Conservation (phyloP, 2,888 invertebrate species). For the Helobdella robusta region DNA sequence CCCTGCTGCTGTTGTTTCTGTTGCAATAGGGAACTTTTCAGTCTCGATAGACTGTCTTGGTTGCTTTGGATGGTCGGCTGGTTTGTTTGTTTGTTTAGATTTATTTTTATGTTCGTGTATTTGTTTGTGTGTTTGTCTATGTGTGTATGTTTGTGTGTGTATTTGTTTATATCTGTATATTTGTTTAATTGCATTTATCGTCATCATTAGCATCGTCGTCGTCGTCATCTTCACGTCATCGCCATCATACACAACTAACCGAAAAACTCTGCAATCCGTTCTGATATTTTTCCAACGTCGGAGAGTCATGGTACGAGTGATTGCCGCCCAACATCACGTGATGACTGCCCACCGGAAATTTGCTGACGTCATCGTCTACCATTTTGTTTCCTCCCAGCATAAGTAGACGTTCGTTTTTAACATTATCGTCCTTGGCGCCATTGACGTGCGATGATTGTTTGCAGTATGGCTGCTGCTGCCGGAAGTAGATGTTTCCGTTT, state of each 20-base stretch:
- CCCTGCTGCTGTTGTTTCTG: background rate
- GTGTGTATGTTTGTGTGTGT: no score
- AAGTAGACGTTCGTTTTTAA: slow-evolving; percentile 19
- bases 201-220: no score
- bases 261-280: slow-evolving; percentile 15
- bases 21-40: background rate
- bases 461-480: slow-evolving; percentile 17
- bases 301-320: slow-evolving; percentile 17
- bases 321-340: background rate
- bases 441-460: no score
- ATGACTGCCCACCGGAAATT: background rate
- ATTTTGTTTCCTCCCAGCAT: background rate
- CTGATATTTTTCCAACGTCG: slow-evolving; percentile 16
- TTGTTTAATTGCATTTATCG: no score
- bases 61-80: no score
- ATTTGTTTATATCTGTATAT: no score
- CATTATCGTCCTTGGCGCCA: slow-evolving; percentile 21
- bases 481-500: slow-evolving; percentile 3
- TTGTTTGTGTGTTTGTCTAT: background rate
- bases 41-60: no score
- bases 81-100: background rate
- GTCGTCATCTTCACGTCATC: no score
- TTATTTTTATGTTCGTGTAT: background rate
- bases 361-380: slow-evolving; percentile 9
- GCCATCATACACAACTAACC: slow-evolving; percentile 14